Percentiles rank a stretch among this genome's conserved stretches.
Conservation (phyloP, 2,113 vertebrate genomes). For the Hymenochirus boettgeri region DNA sequence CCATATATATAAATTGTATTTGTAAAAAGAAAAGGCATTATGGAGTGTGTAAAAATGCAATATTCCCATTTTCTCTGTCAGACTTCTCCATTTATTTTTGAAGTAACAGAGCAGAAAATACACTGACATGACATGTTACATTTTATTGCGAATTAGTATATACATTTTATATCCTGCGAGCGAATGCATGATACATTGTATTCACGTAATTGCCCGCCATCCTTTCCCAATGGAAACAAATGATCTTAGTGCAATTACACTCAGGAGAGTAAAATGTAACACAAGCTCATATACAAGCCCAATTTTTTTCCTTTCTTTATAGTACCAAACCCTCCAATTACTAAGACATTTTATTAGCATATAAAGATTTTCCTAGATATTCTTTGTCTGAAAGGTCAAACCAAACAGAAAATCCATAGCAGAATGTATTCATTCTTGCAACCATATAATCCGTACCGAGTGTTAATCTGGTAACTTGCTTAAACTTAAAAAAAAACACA, state of each 20-base stretch:
- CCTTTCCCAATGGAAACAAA: conserved; percentile 82
- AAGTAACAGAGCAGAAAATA: conserved; percentile 99
- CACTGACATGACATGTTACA: conserved; percentile 98
- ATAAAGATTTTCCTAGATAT: conserved; percentile 49
- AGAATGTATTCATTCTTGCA: conserved; percentile 18
- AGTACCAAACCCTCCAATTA: too few relatives aligned
- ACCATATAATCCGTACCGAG: conserved; percentile 35
- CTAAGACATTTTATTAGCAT: conserved; percentile 70
- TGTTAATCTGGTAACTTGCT: too few relatives aligned
- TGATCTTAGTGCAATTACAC: conserved; percentile 86
- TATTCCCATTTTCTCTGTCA: conserved; percentile 87
- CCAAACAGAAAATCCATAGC: conserved; percentile 23
- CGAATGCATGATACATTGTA: conserved; percentile 89
- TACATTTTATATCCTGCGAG: conserved; percentile 88
- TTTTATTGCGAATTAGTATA: conserved; percentile 99
- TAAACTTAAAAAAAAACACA: too few relatives aligned
- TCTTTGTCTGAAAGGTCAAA: conserved; percentile 51
- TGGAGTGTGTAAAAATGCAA: conserved; percentile 80
- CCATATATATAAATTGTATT: conserved; percentile 92
- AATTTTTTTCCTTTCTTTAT: too few relatives aligned
- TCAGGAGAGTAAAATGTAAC: conserved; percentile 79
- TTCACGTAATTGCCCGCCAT: conserved; percentile 91
- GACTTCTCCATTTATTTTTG: conserved; percentile 98
- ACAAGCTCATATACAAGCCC: conserved; percentile 78
- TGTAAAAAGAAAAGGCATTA: conserved; percentile 80